A percentile compares a stretch with the other conserved stretches of the same genome.
Evolutionary conservation across 2,888 invertebrate genomes (phyloP).

Genomic region (Noctuana brunneofusca): DNA sequence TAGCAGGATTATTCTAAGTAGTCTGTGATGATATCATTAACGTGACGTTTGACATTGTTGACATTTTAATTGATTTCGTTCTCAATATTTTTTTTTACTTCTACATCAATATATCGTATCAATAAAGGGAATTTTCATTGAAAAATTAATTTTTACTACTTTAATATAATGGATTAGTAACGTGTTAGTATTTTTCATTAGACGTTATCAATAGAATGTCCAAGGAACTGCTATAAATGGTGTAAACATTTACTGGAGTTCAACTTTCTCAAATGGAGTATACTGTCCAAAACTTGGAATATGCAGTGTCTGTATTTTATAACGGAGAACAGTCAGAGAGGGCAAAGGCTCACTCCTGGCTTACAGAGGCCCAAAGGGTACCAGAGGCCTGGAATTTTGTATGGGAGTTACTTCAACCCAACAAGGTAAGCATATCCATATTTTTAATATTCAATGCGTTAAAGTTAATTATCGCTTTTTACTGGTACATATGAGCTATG

Average conservation of each 20-base stretch:
- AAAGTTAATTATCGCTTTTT: neutral
- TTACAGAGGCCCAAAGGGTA: slow-evolving; percentile 92
- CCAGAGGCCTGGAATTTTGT: slow-evolving; percentile 96
- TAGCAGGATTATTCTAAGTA: too few relatives aligned
- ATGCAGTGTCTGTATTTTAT: slow-evolving; percentile 87
- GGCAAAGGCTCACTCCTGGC: slow-evolving; percentile 92
- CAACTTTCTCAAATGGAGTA: slow-evolving; percentile 77
- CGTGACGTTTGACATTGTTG: too few relatives aligned
- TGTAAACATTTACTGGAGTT: slow-evolving; percentile 9
- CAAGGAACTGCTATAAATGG: neutral
- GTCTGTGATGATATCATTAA: too few relatives aligned
- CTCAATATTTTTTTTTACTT: too few relatives aligned
- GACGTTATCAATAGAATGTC: neutral
- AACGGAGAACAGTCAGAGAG: slow-evolving; percentile 84
- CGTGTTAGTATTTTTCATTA: neutral
- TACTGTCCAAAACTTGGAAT: slow-evolving; percentile 85
- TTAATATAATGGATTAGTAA: neutral
- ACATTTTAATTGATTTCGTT: too few relatives aligned
- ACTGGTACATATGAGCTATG: neutral
- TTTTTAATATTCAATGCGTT: neutral
- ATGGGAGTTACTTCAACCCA: slow-evolving; percentile 92
- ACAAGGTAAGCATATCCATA: slow-evolving; percentile 84
- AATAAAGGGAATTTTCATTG: neutral
- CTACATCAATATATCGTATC: too few relatives aligned
- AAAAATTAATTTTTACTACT: neutral